phyloP scores from a whole-genome alignment of 2,888 invertebrate species.

The Chelonus formosanus region DNA sequence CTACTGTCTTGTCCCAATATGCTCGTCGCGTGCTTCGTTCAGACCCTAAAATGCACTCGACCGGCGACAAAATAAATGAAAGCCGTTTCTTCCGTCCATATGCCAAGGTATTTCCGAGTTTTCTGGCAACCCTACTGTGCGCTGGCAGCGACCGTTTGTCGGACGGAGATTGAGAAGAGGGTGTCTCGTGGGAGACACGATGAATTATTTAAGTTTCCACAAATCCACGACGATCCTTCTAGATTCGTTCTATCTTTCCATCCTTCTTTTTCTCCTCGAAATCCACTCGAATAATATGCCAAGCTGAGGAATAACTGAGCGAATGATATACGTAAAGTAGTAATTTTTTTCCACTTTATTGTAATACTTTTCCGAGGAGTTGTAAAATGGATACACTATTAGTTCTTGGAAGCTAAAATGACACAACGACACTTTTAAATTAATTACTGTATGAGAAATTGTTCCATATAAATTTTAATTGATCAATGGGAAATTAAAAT shows the following conservation, averaged over 20 bases:
- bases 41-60: slow-evolving; percentile 35
- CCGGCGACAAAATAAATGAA: slow-evolving; percentile 42
- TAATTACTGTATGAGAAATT: slow-evolving; percentile 21
- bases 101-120: slow-evolving; percentile 28
- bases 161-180: slow-evolving; percentile 31
- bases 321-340: slow-evolving; percentile 16
- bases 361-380: slow-evolving; percentile 1
- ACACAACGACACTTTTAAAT: not conserved
- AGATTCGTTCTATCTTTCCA: slow-evolving; percentile 26
- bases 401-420: not conserved
- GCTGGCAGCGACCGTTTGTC: slow-evolving; percentile 10
- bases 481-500: slow-evolving; percentile 28
- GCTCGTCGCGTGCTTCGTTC: slow-evolving; percentile 39
- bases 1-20: slow-evolving; percentile 39
- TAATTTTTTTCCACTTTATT: slow-evolving; percentile 14
- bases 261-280: slow-evolving; percentile 17
- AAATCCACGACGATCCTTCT: slow-evolving; percentile 36
- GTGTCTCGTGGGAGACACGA: slow-evolving; percentile 38
- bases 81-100: slow-evolving; percentile 35
- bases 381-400: not conserved
- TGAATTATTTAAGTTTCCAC: slow-evolving; percentile 45
- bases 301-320: slow-evolving; percentile 25
- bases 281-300: slow-evolving; percentile 36
- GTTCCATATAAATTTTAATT: too few species aligned
- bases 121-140: slow-evolving; percentile 26